phyloP scores from a whole-genome alignment of 2,113 vertebrate species.

The Actenoides hombroni region DNA sequence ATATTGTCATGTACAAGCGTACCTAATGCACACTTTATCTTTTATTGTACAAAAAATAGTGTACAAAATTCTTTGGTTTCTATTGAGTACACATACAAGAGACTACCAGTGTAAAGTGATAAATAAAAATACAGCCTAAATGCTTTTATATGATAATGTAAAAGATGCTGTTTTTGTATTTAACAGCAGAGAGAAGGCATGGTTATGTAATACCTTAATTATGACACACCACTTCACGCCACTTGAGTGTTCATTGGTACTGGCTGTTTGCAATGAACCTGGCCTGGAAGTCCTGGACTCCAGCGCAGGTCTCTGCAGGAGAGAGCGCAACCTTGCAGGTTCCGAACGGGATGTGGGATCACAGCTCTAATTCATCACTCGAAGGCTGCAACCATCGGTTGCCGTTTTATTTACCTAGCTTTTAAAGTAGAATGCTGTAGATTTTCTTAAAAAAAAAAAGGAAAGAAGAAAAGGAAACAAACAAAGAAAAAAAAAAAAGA shows the following conservation, averaged over 20 bases:
- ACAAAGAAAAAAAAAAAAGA: slow-evolving; percentile 15
- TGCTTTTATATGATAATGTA: slow-evolving; percentile 94
- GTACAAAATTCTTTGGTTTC: slow-evolving; percentile 98
- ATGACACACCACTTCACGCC: slow-evolving; percentile 75
- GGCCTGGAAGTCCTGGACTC: slow-evolving; percentile 75
- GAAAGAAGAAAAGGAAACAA: slow-evolving; percentile 7
- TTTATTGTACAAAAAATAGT: slow-evolving; percentile 98
- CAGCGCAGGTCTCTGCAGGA: slow-evolving; percentile 64
- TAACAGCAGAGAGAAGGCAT: slow-evolving; percentile 85
- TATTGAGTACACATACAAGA: slow-evolving; percentile 92
- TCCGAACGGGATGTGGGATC: slow-evolving; percentile 71
- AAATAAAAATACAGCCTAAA: slow-evolving; percentile 92
- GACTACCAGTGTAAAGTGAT: slow-evolving; percentile 87
- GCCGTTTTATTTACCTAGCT: slow-evolving; percentile 68
- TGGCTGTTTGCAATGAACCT: slow-evolving; percentile 81
- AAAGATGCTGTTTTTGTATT: slow-evolving; percentile 87
- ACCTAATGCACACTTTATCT: slow-evolving; percentile 99
- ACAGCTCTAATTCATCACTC: slow-evolving; percentile 62
- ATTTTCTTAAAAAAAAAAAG: slow-evolving; percentile 60
- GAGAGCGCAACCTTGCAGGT: slow-evolving; percentile 64
- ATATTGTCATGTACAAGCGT: slow-evolving; percentile 98
- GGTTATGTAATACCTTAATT: slow-evolving; percentile 78
- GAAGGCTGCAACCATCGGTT: slow-evolving; percentile 69
- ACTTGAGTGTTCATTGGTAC: slow-evolving; percentile 76
- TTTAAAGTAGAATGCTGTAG: slow-evolving; percentile 71